Evolutionary conservation across 2,888 invertebrate species (phyloP).

Genomic region (Apamea epomidion): DNA sequence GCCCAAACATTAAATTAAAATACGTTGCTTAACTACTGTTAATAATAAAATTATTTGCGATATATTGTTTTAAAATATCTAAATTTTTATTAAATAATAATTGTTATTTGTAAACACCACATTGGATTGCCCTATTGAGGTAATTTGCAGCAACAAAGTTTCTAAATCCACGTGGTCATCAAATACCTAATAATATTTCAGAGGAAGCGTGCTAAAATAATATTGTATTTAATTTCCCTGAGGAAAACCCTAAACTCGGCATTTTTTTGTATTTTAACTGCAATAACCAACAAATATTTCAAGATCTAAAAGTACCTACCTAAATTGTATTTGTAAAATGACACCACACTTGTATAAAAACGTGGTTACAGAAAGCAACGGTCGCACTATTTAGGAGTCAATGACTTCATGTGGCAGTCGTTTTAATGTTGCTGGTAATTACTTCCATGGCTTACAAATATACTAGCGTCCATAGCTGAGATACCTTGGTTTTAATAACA

Average conservation of each 20-base stretch:
- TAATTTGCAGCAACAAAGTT: background rate
- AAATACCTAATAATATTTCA: conserved; percentile 3
- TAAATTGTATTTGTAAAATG: conserved; percentile 44
- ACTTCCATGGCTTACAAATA: conserved; percentile 33
- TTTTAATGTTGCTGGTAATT: conserved; percentile 47
- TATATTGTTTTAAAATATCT: background rate
- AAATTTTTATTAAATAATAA: background rate
- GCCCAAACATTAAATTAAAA: conserved; percentile 33
- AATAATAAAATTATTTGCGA: conserved; percentile 5
- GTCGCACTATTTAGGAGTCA: conserved; percentile 79
- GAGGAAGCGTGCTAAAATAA: background rate
- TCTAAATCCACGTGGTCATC: conserved; percentile 18
- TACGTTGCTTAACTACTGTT: background rate
- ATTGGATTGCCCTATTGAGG: conserved; percentile 7
- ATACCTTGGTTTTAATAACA: conserved; percentile 3
- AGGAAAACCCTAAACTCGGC: conserved; percentile 4
- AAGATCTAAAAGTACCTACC: conserved; percentile 6
- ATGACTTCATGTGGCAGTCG: conserved; percentile 70
- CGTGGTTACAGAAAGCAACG: conserved; percentile 72
- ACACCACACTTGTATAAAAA: conserved; percentile 54
- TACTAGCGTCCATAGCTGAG: background rate
- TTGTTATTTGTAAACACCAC: conserved; percentile 4
- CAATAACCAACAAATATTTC: background rate
- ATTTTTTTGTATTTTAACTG: background rate
- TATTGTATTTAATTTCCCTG: background rate